phyloP scores from a whole-genome alignment of 2,888 invertebrate species.

The Oxycera nigricornis region DNA sequence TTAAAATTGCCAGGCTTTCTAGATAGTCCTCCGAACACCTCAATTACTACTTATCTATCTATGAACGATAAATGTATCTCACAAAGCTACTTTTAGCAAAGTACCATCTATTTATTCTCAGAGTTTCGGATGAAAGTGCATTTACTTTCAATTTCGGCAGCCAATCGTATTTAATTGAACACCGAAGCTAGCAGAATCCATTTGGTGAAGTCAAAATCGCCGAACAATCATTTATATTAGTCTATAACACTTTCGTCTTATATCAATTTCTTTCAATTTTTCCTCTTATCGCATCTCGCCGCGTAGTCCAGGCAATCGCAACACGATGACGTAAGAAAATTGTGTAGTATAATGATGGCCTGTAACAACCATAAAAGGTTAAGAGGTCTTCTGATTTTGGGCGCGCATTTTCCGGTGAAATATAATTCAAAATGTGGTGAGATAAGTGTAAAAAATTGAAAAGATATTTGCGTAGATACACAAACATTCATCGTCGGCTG shows the following conservation, averaged over 20 bases:
- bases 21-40: too few species aligned
- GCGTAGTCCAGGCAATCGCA: neutral
- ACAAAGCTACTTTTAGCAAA: too few species aligned
- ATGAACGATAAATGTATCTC: too few species aligned
- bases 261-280: neutral
- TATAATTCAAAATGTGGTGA: neutral
- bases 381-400: slow-evolving; percentile 21
- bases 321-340: neutral
- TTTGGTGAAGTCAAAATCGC: too few species aligned
- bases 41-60: too few species aligned
- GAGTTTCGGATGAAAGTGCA: too few species aligned
- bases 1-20: too few species aligned
- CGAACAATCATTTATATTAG: neutral
- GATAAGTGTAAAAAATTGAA: slow-evolving; percentile 1
- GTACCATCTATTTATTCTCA: too few species aligned
- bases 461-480: neutral
- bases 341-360: neutral
- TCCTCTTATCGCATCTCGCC: neutral
- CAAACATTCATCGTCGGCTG: neutral
- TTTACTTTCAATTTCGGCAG: too few species aligned
- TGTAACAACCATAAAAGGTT: slow-evolving; percentile 4
- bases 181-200: too few species aligned
- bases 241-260: neutral
- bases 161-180: too few species aligned
- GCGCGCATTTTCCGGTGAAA: neutral